phyloP scores from a whole-genome alignment of 1,140 invertebrate genomes.

The Brachionus manjavacas region DNA sequence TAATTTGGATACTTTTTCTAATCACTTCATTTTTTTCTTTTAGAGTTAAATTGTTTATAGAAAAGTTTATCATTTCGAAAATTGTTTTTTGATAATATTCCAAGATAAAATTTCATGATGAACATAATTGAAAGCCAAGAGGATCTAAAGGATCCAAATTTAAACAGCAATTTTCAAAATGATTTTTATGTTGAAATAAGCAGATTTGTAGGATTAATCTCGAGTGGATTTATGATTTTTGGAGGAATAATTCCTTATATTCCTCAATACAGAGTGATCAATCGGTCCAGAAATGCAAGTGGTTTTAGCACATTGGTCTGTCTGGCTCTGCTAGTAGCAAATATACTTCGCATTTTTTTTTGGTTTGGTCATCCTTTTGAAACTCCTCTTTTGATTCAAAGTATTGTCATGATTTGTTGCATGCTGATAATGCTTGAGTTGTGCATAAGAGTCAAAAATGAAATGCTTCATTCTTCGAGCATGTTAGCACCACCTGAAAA shows the following conservation, averaged over 20 bases:
- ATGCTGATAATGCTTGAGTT: constrained; percentile 93
- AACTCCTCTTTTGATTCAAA: constrained; percentile 85
- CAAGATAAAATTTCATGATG: too few relatives aligned
- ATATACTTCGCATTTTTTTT: constrained; percentile 91
- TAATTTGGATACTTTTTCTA: too few relatives aligned
- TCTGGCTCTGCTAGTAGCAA: constrained; percentile 84
- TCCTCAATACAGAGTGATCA: constrained; percentile 88
- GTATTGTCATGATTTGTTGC: constrained; percentile 90
- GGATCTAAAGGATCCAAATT: background rate
- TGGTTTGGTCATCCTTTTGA: constrained; percentile 98
- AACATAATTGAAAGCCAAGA: background rate
- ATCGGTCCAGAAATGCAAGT: constrained; percentile 75
- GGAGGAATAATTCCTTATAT: constrained; percentile 82
- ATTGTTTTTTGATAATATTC: too few relatives aligned
- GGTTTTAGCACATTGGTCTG: constrained; percentile 96
- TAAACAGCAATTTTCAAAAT: background rate
- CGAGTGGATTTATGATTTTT: constrained; percentile 70
- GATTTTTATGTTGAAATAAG: constrained; percentile 43
- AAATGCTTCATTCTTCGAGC: background rate
- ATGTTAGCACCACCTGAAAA: constrained; percentile 4
- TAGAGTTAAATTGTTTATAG: too few relatives aligned
- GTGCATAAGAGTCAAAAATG: constrained; percentile 71
- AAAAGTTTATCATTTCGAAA: too few relatives aligned
- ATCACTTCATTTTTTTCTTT: too few relatives aligned
- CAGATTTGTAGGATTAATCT: constrained; percentile 42